These are phyloP conservation scores for Pollenia amentaria DNA, from an alignment of 2,888 invertebrate species.

Conservation along the genomic window DNA sequence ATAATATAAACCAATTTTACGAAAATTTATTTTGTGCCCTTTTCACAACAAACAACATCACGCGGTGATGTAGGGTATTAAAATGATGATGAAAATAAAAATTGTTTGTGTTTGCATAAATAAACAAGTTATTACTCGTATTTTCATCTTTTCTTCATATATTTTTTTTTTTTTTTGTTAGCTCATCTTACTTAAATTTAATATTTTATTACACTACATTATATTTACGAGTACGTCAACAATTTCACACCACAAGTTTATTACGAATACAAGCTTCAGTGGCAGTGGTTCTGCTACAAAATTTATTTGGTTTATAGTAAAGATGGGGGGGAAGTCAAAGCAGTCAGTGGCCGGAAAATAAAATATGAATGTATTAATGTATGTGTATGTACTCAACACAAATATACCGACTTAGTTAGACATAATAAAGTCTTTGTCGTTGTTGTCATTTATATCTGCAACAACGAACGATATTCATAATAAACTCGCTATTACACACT, in stretches of 20 bases:
- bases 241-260: conserved; percentile 72
- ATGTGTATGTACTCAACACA: not conserved
- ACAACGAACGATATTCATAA: conserved; percentile 71
- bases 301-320: not conserved
- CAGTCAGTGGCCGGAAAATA: conserved; percentile 65
- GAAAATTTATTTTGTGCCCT: too few relatives aligned
- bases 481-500: conserved; percentile 55
- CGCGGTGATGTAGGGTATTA: conserved; percentile 2
- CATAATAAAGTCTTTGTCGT: conserved; percentile 68
- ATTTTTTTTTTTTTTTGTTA: conserved; percentile 26
- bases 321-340: conserved; percentile 17
- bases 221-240: conserved; percentile 74
- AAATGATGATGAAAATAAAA: conserved; percentile 36
- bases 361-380: conserved; percentile 25
- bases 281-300: not conserved
- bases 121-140: conserved; percentile 64
- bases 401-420: conserved; percentile 28
- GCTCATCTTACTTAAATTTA: conserved; percentile 68
- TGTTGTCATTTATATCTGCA: conserved; percentile 69
- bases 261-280: conserved; percentile 9
- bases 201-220: conserved; percentile 72
- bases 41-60: too few relatives aligned
- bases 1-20: too few relatives aligned
- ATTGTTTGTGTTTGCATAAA: conserved; percentile 70
- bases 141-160: conserved; percentile 14